Conservation (phyloP, 2,797 vertebrate species). For the Coilia nasus region DNA sequence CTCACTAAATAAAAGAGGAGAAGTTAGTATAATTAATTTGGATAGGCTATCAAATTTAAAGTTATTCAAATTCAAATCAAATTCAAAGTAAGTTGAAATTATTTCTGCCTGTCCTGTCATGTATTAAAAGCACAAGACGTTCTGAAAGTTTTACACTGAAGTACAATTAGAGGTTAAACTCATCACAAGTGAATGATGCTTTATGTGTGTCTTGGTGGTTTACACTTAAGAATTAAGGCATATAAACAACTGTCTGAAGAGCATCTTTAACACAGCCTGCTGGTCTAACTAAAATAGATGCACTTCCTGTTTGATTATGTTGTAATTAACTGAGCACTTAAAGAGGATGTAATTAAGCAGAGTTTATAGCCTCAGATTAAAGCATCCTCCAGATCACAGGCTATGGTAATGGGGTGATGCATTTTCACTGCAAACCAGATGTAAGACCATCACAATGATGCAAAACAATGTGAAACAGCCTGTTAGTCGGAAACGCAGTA, state of each 20-base stretch:
- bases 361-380: slow-evolving; percentile 85
- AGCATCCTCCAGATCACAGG: slow-evolving; percentile 81
- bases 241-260: slow-evolving; percentile 27
- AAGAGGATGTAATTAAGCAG: slow-evolving; percentile 80
- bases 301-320: slow-evolving; percentile 73
- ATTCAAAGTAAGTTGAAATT: too few species aligned
- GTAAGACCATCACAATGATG: slow-evolving; percentile 71
- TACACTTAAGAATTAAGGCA: slow-evolving; percentile 14
- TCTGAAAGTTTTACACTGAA: neutral
- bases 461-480: slow-evolving; percentile 58
- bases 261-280: slow-evolving; percentile 60
- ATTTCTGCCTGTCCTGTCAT: neutral
- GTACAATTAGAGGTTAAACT: neutral
- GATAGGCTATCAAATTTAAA: too few species aligned
- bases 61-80: too few species aligned
- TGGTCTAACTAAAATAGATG: slow-evolving; percentile 69
- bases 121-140: neutral
- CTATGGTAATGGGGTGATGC: slow-evolving; percentile 79
- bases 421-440: slow-evolving; percentile 81
- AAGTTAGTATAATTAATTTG: too few species aligned
- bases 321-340: slow-evolving; percentile 75
- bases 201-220: neutral
- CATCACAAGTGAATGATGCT: neutral
- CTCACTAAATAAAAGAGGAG: too few species aligned
- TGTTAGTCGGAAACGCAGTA: slow-evolving; percentile 7